Evolutionary conservation across 2,888 invertebrate genomes (phyloP).

Genomic region (Brachyopa scutellaris): DNA sequence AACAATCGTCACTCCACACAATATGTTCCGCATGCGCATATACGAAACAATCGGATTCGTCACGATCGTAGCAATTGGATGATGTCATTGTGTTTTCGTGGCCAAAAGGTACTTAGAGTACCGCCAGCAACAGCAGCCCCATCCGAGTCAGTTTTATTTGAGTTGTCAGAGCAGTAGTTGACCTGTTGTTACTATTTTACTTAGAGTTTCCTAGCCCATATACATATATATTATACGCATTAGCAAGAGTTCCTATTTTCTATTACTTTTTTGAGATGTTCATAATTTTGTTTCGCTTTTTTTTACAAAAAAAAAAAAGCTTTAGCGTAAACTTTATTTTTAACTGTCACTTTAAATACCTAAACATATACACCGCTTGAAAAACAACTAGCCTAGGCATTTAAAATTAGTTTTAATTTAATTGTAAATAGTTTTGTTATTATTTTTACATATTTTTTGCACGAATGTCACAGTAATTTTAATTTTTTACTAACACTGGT

Average conservation of each 20-base stretch:
- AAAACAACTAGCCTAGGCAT: no score
- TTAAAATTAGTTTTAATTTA: no score
- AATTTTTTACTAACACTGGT: no score
- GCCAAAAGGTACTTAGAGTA: conserved; percentile 81
- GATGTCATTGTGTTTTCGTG: conserved; percentile 79
- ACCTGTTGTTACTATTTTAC: conserved; percentile 47
- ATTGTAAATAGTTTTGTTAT: no score
- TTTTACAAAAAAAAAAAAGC: conserved; percentile 6
- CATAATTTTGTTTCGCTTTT: conserved; percentile 20
- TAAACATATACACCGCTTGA: conserved; percentile 12
- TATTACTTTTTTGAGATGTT: conserved; percentile 23
- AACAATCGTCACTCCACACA: conserved; percentile 53
- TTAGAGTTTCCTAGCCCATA: conserved; percentile 61
- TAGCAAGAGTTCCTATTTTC: conserved; percentile 56
- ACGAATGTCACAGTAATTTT: no score
- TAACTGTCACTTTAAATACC: conserved; percentile 21
- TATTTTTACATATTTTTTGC: no score
- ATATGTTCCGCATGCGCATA: conserved; percentile 53
- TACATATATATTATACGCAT: no score
- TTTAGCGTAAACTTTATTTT: no score
- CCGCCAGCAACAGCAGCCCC: conserved; percentile 81
- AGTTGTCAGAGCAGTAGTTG: conserved; percentile 82
- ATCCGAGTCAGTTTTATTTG: conserved; percentile 82
- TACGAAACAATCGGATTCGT: conserved; percentile 38
- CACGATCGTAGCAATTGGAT: conserved; percentile 77